phyloP scores from a whole-genome alignment of 2,113 vertebrate species.

The Glareola pratincola region DNA sequence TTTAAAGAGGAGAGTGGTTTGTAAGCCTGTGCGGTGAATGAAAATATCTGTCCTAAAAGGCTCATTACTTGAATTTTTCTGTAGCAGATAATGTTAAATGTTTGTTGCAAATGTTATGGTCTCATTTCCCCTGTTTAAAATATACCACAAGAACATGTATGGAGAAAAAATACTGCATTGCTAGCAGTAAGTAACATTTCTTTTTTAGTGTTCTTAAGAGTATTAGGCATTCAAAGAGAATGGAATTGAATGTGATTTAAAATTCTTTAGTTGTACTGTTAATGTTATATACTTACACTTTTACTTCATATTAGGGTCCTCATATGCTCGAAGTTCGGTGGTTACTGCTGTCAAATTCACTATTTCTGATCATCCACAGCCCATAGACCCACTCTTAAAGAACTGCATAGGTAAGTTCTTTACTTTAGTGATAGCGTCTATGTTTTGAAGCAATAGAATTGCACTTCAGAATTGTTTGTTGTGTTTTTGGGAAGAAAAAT shows the following conservation, averaged over 20 bases:
- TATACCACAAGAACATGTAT: neutral
- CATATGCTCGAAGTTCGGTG: constrained; percentile 96
- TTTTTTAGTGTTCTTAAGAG: neutral
- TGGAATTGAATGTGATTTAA: neutral
- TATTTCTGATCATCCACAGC: constrained; percentile 97
- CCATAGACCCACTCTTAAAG: constrained; percentile 95
- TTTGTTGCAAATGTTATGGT: neutral
- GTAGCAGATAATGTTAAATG: neutral
- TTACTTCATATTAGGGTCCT: constrained; percentile 82
- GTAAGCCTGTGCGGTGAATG: neutral
- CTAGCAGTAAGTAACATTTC: neutral
- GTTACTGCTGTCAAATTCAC: constrained; percentile 98
- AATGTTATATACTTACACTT: neutral
- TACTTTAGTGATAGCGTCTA: neutral
- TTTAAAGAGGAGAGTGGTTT: neutral
- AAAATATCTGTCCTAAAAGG: neutral
- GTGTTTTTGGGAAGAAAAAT: neutral
- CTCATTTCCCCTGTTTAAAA: neutral
- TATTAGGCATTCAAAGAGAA: neutral
- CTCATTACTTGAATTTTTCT: neutral
- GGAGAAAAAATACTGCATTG: neutral
- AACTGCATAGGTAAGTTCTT: constrained; percentile 91
- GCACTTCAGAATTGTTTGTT: neutral
- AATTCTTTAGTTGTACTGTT: neutral
- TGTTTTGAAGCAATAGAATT: neutral